phyloP scores from a whole-genome alignment of 2,888 invertebrate species.

The Epiblema foenella region DNA sequence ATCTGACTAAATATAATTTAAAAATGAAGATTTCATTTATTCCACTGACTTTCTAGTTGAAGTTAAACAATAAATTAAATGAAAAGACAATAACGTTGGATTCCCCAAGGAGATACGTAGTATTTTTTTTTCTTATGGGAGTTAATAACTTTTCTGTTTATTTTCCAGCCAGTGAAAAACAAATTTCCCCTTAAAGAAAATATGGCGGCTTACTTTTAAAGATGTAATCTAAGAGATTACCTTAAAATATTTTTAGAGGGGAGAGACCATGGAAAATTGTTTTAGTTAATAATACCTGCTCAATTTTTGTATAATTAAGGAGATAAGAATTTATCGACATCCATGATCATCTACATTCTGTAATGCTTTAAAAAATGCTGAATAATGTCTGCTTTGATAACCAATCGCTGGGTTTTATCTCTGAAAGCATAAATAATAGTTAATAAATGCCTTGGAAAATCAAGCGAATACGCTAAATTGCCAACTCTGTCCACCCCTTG shows the following conservation, averaged over 20 bases:
- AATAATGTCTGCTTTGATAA: too few species aligned
- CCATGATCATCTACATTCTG: background rate
- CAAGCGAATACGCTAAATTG: too few species aligned
- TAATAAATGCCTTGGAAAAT: too few species aligned
- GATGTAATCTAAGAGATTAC: constrained; percentile 78
- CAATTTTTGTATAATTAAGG: background rate
- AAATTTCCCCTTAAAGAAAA: constrained; percentile 76
- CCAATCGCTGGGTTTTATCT: too few species aligned
- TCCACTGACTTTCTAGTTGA: constrained; percentile 28
- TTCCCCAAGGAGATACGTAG: constrained; percentile 53
- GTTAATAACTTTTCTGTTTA: constrained; percentile 71
- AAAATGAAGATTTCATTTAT: constrained; percentile 11
- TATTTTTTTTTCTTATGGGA: constrained; percentile 59
- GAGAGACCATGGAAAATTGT: constrained; percentile 48
- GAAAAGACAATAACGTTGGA: constrained; percentile 51
- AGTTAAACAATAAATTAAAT: constrained; percentile 53
- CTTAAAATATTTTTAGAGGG: constrained; percentile 72
- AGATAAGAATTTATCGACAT: too few species aligned
- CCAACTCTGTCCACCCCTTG: too few species aligned
- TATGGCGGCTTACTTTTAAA: constrained; percentile 73
- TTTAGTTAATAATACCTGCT: background rate
- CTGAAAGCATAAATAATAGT: too few species aligned
- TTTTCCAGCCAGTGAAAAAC: constrained; percentile 65
- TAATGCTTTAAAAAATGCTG: background rate
- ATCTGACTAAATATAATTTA: too few species aligned